These are phyloP conservation scores for Pogonus chalceus DNA, from an alignment of 1,140 invertebrate genomes.

Conservation along the genomic window DNA sequence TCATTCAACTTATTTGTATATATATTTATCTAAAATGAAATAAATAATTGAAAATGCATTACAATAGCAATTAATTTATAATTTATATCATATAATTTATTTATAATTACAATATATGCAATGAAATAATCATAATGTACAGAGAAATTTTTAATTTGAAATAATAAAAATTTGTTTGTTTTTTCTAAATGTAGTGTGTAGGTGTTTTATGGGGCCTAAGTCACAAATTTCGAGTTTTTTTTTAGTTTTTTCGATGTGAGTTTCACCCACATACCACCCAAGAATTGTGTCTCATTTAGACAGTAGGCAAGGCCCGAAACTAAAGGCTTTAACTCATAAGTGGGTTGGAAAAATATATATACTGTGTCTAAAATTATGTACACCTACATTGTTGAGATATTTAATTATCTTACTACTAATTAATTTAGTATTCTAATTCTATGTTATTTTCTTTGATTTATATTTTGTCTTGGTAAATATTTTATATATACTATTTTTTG, in stretches of 20 bases:
- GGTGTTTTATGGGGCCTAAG: not conserved
- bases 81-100: no score
- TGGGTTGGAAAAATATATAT: not conserved
- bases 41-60: no score
- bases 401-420: conserved; percentile 4
- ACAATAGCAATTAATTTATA: no score
- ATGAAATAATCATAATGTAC: no score
- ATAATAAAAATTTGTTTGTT: conserved; percentile 6
- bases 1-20: no score
- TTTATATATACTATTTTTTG: no score
- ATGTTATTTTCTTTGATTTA: conserved; percentile 1
- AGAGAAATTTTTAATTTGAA: no score
- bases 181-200: not conserved
- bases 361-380: not conserved
- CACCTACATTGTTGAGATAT: not conserved
- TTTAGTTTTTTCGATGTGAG: no score
- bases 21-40: no score
- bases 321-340: not conserved
- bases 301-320: not conserved
- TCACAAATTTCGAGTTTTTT: conserved; percentile 1
- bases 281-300: conserved; percentile 1
- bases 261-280: conserved; percentile 5
- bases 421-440: conserved; percentile 5
- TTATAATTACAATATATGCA: no score
- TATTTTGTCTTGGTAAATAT: no score